Percentiles rank a stretch among this genome's conserved stretches.
Conservation (phyloP, 1,140 invertebrate species). For the Nylanderia fulva region DNA sequence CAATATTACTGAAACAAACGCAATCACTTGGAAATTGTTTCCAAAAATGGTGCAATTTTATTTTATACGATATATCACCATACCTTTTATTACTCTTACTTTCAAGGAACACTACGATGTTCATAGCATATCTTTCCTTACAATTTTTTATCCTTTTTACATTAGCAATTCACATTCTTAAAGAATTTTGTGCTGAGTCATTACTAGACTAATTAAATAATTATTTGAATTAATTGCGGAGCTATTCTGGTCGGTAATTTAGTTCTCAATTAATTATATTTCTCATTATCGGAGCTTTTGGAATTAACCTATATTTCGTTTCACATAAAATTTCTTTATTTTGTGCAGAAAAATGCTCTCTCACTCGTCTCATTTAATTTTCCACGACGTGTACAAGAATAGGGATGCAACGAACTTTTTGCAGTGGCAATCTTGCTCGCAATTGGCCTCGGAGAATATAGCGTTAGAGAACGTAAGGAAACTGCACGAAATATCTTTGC, state of each 20-base stretch:
- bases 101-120: constrained; percentile 1
- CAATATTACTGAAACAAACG: constrained; percentile 49
- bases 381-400: not conserved
- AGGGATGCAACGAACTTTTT: constrained; percentile 22
- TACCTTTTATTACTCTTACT: not conserved
- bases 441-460: constrained; percentile 40
- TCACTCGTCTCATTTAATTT: constrained; percentile 44
- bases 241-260: not conserved
- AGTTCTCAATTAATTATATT: not conserved
- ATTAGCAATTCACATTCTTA: not conserved
- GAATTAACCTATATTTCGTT: not conserved
- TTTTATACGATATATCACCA: constrained; percentile 34
- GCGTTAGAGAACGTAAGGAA: constrained; percentile 17
- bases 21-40: constrained; percentile 42
- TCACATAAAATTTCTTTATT: not conserved
- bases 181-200: not conserved
- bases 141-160: not conserved
- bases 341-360: not conserved
- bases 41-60: constrained; percentile 42
- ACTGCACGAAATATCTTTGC: constrained; percentile 38
- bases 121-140: not conserved
- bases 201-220: not conserved
- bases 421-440: constrained; percentile 28
- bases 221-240: not conserved
- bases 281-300: not conserved